A percentile compares a stretch with the other conserved stretches of the same genome.
These are phyloP conservation scores for Hippocampus zosterae DNA, from an alignment of 2,113 vertebrate species.

Conservation along the genomic window DNA sequence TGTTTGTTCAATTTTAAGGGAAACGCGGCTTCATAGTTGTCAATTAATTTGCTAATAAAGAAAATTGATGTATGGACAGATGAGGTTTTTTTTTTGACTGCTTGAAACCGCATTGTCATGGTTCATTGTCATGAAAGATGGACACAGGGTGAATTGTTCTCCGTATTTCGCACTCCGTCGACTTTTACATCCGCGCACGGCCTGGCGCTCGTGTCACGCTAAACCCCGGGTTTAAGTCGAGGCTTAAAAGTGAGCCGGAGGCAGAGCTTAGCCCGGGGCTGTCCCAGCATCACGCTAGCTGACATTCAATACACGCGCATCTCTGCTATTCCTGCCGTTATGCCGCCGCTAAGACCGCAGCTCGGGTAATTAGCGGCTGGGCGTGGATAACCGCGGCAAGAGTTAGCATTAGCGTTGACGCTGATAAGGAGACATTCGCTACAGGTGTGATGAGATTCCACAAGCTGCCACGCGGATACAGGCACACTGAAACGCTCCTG, in stretches of 20 bases:
- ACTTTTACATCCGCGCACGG: constrained; percentile 30
- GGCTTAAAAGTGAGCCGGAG: constrained; percentile 33
- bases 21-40: too few species aligned
- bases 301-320: neutral
- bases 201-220: constrained; percentile 44
- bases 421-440: neutral
- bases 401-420: neutral
- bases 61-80: neutral
- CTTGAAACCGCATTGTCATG: neutral
- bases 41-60: neutral
- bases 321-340: neutral
- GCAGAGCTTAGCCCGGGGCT: constrained; percentile 3
- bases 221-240: constrained; percentile 58
- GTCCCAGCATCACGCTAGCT: neutral
- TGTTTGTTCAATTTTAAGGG: too few species aligned
- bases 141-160: constrained; percentile 65
- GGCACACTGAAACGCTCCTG: neutral
- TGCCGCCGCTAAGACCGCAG: neutral
- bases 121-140: constrained; percentile 56
- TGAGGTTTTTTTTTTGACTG: neutral
- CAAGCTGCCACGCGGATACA: neutral
- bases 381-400: neutral
- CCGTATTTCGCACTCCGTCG: constrained; percentile 62
- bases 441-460: neutral
- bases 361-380: neutral